Evolutionary conservation across 2,113 vertebrate genomes (phyloP).

Genomic region (Sander vitreus): DNA sequence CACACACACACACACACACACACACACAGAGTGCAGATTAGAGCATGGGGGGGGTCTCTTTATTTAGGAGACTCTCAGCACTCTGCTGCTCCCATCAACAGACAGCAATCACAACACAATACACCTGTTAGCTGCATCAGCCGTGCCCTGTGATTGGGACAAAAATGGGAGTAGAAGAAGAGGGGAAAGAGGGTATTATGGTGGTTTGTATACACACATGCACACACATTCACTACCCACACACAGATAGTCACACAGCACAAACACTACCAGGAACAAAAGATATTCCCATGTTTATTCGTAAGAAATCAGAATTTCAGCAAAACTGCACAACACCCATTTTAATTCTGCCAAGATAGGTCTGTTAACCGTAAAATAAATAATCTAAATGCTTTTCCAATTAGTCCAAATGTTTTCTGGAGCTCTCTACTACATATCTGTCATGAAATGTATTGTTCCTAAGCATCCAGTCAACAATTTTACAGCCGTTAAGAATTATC

Average conservation of each 20-base stretch:
- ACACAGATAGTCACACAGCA: conserved; percentile 5
- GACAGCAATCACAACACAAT: conserved; percentile 80
- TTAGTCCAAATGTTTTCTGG: conserved; percentile 36
- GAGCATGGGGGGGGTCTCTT: conserved; percentile 30
- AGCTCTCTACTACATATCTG: conserved; percentile 23
- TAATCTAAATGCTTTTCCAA: conserved; percentile 35
- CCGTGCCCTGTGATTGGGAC: conserved; percentile 68
- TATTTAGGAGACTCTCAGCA: conserved; percentile 70
- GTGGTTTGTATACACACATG: conserved; percentile 17
- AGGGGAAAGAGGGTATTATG: conserved; percentile 25
- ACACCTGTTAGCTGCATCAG: conserved; percentile 66
- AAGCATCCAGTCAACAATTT: conserved; percentile 43
- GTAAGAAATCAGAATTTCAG: not conserved
- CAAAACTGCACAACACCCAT: conserved; percentile 1
- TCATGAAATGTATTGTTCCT: conserved; percentile 49
- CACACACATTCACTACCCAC: conserved; percentile 8
- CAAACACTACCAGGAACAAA: conserved; percentile 16
- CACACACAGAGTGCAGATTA: conserved; percentile 42
- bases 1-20: conserved; percentile 22
- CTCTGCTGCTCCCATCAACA: conserved; percentile 60
- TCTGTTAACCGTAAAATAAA: conserved; percentile 21
- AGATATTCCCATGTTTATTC: not conserved
- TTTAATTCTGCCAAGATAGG: conserved; percentile 41
- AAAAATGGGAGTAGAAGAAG: conserved; percentile 36
- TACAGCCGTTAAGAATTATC: conserved; percentile 50